Conservation (phyloP, 2,113 vertebrate species). For the Elgaria multicarinata region DNA sequence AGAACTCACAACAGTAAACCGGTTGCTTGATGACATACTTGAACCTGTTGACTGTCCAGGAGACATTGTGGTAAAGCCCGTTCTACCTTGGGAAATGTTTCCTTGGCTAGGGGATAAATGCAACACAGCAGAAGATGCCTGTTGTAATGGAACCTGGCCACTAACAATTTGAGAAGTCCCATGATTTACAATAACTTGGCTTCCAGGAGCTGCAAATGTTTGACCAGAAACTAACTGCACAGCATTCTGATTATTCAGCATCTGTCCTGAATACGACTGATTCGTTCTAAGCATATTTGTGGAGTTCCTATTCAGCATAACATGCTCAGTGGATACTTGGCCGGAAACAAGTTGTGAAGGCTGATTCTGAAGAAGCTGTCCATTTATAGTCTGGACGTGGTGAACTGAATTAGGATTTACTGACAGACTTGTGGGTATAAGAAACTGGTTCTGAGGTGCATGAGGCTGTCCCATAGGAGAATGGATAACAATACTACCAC, state of each 20-base stretch:
- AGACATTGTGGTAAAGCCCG: slow-evolving; percentile 72
- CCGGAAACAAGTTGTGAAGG: slow-evolving; percentile 79
- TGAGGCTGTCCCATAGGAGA: slow-evolving; percentile 88
- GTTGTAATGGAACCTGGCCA: slow-evolving; percentile 85
- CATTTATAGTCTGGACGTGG: slow-evolving; percentile 87
- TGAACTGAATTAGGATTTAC: slow-evolving; percentile 88
- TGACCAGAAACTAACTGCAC: slow-evolving; percentile 92
- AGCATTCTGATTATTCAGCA: slow-evolving; percentile 88
- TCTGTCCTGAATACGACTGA: slow-evolving; percentile 85
- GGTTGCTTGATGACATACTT: slow-evolving; percentile 77
- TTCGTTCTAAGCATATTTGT: slow-evolving; percentile 82
- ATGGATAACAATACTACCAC: slow-evolving; percentile 85
- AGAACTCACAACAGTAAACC: slow-evolving; percentile 86
- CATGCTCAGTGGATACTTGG: slow-evolving; percentile 81
- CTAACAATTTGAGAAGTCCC: slow-evolving; percentile 80
- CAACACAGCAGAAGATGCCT: slow-evolving; percentile 80
- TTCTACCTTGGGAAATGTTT: slow-evolving; percentile 80
- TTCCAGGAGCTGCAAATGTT: slow-evolving; percentile 85
- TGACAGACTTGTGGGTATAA: slow-evolving; percentile 88
- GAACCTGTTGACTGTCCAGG: slow-evolving; percentile 76
- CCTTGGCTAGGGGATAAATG: slow-evolving; percentile 85
- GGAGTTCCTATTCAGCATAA: slow-evolving; percentile 82
- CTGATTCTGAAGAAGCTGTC: slow-evolving; percentile 85
- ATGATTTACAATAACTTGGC: slow-evolving; percentile 92
- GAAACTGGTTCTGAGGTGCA: slow-evolving; percentile 87